phyloP scores from a whole-genome alignment of 2,888 invertebrate species.

The Sminthurides aquaticus region DNA sequence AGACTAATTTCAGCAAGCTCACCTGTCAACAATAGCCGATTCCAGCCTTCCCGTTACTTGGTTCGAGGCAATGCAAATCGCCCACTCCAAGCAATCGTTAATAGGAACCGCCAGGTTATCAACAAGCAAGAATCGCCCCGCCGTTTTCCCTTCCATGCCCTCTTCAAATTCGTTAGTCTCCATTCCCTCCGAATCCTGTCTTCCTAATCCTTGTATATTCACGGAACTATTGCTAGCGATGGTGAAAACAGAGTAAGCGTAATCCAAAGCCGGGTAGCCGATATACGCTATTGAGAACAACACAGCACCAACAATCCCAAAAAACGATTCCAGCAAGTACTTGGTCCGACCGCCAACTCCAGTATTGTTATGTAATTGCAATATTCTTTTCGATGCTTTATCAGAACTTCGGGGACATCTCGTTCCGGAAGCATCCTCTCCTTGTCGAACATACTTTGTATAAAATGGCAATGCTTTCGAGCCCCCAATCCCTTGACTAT shows the following conservation, averaged over 20 bases:
- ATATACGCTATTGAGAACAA: background rate
- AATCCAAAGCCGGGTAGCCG: background rate
- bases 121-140: background rate
- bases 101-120: background rate
- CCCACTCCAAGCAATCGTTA: conserved; percentile 5
- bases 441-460: background rate
- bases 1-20: background rate
- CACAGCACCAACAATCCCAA: conserved; percentile 1
- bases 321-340: background rate
- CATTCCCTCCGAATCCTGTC: background rate
- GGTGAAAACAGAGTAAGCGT: background rate
- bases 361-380: conserved; percentile 1
- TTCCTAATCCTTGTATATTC: background rate
- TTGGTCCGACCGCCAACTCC: conserved; percentile 1
- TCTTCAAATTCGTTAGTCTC: background rate
- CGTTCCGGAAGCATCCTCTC: background rate
- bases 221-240: background rate
- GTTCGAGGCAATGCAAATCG: background rate
- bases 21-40: background rate
- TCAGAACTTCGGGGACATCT: background rate
- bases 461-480: background rate
- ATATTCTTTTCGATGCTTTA: background rate
- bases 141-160: background rate
- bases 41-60: conserved; percentile 1
- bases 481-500: too few relatives aligned